Evolutionary conservation across 2,113 vertebrate genomes (phyloP), one percentile per base, ranked within the genome.

Genomic region (Pseudorasbora parva): DNA sequence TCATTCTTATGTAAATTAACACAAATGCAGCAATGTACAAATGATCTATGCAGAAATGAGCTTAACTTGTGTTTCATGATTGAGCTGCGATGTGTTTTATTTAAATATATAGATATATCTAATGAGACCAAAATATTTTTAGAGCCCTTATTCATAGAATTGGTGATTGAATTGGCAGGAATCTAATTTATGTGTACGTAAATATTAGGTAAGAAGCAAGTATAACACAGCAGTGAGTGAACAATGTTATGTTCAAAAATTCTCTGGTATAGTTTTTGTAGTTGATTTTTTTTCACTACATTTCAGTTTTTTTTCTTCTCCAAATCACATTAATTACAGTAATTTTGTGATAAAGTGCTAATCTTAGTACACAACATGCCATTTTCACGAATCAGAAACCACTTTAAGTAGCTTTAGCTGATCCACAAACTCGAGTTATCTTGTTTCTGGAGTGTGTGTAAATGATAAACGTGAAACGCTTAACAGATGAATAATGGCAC

Each of bases 111-210:
- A 54, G 19, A 54, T 54, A 19, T 54, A 64, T 83, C 57, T 87
- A 91, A 75, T 85, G 86, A 90, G 92, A 92, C 93, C 93, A 94
- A 93, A 92, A 85, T 62, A 79, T 84, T 82, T 69, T 80, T 82
- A 76, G 49, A 54, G 30, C 62, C 62, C 86, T 87, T 15, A 21
- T 88, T 78, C 83, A 82, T 89, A 83, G 76, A n/a, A 59, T 71
- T 75, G 51, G 56, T 68, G n/a, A 62, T 78, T 43, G n/a, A 59
- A 72, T 30, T 71, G 59, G 45, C 14, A 9, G 8, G 33, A 7
- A 41, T 41, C 4, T 2, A n/a, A 1, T 14, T 71, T 73, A n/a
- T 64, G 43, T 64, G 59, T 82, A 69, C 6, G n/a, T 49, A 74
- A 54, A 62, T 73, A 30, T 51, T 30, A 54, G 14, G 8, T 75